Conservation (phyloP, 2,888 invertebrate genomes). For the Drosophila acutilabella region DNA sequence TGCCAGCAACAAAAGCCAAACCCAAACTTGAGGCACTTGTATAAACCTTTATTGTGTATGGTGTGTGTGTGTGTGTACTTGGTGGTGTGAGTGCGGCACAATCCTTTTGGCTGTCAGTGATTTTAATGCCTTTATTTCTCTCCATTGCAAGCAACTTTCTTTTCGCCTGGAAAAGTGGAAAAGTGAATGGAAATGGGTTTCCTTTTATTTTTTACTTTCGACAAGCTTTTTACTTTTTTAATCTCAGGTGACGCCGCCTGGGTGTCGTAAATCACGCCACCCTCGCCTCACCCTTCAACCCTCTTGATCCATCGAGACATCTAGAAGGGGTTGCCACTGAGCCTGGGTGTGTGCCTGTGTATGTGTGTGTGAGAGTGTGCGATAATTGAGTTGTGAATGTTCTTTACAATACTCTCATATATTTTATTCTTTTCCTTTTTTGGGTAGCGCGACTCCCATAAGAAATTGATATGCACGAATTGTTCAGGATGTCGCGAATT, state of each 20-base stretch:
- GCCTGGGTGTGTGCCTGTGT: conserved; percentile 10
- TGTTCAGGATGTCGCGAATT: conserved; percentile 72
- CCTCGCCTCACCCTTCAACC: conserved; percentile 41
- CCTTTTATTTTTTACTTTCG: conserved; percentile 69
- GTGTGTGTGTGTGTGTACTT: conserved; percentile 16
- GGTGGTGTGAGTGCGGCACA: conserved; percentile 58
- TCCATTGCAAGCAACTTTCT: conserved; percentile 68
- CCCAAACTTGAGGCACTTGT: conserved; percentile 60
- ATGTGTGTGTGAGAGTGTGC: conserved; percentile 52
- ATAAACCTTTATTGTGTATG: conserved; percentile 43
- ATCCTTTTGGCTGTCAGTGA: conserved; percentile 81
- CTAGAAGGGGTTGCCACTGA: conserved; percentile 56
- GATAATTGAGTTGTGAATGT: conserved; percentile 80
- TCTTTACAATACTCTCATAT: conserved; percentile 30
- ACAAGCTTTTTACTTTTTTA: conserved; percentile 83
- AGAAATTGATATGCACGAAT: conserved; percentile 74
- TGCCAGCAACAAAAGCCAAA: conserved; percentile 63
- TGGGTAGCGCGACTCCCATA: conserved; percentile 27
- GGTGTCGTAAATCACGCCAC: conserved; percentile 83
- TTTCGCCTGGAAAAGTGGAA: conserved; percentile 21
- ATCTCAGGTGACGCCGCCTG: conserved; percentile 85
- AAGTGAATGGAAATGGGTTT: conserved; percentile 28
- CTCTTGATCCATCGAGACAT: conserved; percentile 7
- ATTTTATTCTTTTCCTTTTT: conserved; percentile 12
- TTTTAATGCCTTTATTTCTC: conserved; percentile 83